phyloP scores from a whole-genome alignment of 2,797 vertebrate species.

The Lophotriccus pileatus region DNA sequence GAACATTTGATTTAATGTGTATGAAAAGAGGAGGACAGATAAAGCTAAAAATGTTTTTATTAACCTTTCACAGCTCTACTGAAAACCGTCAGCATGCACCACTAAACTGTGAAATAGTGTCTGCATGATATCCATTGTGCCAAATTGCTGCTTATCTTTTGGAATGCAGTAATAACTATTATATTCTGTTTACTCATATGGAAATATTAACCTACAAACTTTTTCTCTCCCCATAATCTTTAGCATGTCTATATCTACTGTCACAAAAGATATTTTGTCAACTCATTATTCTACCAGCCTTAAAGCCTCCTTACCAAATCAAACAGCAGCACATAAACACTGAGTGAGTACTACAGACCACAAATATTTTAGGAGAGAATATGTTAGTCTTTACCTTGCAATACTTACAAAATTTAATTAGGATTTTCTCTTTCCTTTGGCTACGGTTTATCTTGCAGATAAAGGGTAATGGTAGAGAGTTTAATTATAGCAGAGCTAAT shows the following conservation, averaged over 20 bases:
- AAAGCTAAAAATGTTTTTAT: conserved; percentile 85
- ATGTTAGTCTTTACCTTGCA: neutral
- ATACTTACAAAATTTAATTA: neutral
- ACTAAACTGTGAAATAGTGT: conserved; percentile 91
- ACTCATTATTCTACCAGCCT: neutral
- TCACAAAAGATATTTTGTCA: neutral
- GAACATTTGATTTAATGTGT: conserved; percentile 80
- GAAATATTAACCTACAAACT: conserved; percentile 34
- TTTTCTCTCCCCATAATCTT: conserved; percentile 4
- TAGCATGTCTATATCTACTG: neutral
- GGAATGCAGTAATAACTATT: conserved; percentile 44
- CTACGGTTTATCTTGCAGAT: neutral
- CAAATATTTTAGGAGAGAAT: neutral
- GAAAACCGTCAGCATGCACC: conserved; percentile 77
- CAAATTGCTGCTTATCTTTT: conserved; percentile 64
- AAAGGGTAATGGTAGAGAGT: neutral
- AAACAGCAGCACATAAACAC: neutral
- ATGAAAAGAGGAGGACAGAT: conserved; percentile 75
- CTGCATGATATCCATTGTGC: conserved; percentile 60
- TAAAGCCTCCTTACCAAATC: neutral
- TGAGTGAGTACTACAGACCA: neutral
- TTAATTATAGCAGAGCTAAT: conserved; percentile 9
- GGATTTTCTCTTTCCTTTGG: conserved; percentile 6
- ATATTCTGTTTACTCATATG: conserved; percentile 39
- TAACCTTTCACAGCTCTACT: conserved; percentile 83